Percentiles rank a stretch among this genome's conserved stretches.
Conservation (phyloP, 2,888 invertebrate species). For the Deroplatys truncata region DNA sequence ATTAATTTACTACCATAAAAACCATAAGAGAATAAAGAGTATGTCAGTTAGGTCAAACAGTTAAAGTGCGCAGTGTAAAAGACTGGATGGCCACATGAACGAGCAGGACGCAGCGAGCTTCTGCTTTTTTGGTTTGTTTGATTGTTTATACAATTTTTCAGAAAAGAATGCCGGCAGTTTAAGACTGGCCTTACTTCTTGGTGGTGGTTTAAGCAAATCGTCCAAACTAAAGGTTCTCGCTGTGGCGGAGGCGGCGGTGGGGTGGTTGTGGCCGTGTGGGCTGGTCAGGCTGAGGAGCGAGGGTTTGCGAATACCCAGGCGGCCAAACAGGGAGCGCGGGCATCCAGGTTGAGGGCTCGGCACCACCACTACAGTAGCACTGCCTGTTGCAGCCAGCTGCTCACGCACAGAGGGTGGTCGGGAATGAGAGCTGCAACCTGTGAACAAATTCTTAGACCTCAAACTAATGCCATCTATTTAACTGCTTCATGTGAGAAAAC, state of each 20-base stretch:
- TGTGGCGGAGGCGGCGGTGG: constrained; percentile 53
- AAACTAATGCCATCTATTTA: neutral
- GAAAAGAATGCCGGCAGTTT: neutral
- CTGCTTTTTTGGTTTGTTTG: neutral
- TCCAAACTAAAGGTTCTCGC: constrained; percentile 83
- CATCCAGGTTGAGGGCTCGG: constrained; percentile 34
- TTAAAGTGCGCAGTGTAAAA: neutral
- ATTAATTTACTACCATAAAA: neutral
- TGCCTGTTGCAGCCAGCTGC: constrained; percentile 49
- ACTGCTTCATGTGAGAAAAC: neutral
- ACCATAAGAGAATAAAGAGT: neutral
- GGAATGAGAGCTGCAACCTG: constrained; percentile 26
- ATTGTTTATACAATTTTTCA: neutral
- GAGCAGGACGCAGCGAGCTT: neutral
- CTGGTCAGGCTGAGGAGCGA: constrained; percentile 78
- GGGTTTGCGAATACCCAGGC: constrained; percentile 84
- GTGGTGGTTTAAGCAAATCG: constrained; percentile 80
- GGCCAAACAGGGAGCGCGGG: constrained; percentile 69
- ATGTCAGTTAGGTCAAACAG: neutral
- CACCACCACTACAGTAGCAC: constrained; percentile 43
- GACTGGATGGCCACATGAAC: constrained; percentile 17
- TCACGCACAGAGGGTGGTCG: constrained; percentile 57
- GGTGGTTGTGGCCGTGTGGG: constrained; percentile 47
- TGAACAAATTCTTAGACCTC: neutral
- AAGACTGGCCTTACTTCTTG: constrained; percentile 65